These are phyloP conservation scores for Phyto melanocephala DNA, from an alignment of 2,888 invertebrate genomes.

Conservation along the genomic window DNA sequence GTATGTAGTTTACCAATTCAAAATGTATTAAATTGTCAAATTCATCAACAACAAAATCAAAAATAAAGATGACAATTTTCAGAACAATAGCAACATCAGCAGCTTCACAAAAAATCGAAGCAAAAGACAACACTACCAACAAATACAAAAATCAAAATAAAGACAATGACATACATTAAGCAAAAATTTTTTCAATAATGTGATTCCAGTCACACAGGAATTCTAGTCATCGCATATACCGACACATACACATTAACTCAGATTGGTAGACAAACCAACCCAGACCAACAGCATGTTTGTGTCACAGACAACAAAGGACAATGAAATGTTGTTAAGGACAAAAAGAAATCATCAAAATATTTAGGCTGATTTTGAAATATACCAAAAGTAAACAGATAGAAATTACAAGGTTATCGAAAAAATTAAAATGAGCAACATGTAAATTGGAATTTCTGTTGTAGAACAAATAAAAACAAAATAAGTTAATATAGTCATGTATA, in stretches of 20 bases:
- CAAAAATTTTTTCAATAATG: constrained; percentile 35
- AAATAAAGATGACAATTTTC: not conserved
- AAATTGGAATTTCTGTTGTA: not conserved
- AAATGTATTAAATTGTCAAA: constrained; percentile 59
- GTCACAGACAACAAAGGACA: not conserved
- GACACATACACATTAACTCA: not conserved
- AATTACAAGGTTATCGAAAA: constrained; percentile 23
- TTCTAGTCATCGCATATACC: constrained; percentile 14
- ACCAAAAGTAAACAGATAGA: constrained; percentile 2
- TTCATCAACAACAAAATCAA: constrained; percentile 23
- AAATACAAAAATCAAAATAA: not conserved
- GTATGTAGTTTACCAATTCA: constrained; percentile 36
- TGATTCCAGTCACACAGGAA: constrained; percentile 38
- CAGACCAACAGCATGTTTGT: not conserved
- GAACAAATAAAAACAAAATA: not conserved
- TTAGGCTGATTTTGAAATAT: constrained; percentile 12
- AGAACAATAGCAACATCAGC: not conserved
- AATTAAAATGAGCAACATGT: not conserved
- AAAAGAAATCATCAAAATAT: not conserved
- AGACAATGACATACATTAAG: constrained; percentile 47
- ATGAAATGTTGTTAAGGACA: not conserved
- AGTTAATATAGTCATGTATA: not conserved
- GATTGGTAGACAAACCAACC: not conserved
- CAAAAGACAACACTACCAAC: not conserved
- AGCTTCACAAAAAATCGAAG: not conserved